Conservation (phyloP, 1,140 invertebrate genomes). For the Atta colombica region DNA sequence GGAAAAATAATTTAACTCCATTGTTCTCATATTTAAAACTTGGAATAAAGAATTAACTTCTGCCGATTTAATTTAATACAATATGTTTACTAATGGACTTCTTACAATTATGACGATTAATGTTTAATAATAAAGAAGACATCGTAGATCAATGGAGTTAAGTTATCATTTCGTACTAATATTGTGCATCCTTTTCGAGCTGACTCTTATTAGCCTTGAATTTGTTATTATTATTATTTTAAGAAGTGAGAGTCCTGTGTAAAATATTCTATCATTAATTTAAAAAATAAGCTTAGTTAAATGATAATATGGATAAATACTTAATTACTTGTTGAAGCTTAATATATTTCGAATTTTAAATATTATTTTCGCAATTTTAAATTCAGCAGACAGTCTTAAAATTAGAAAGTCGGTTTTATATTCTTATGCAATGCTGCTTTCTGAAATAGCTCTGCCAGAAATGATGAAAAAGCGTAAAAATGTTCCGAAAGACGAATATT, state of each 20-base stretch:
- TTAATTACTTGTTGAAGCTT: constrained; percentile 5
- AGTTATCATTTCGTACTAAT: too few species aligned
- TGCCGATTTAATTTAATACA: neutral
- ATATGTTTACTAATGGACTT: neutral
- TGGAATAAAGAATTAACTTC: neutral
- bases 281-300: neutral
- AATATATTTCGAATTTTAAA: neutral
- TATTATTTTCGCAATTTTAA: neutral
- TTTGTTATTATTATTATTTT: too few species aligned
- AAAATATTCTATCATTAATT: neutral
- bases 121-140: neutral
- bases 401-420: constrained; percentile 37
- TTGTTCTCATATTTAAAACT: too few species aligned
- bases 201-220: too few species aligned
- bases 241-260: too few species aligned
- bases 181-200: too few species aligned
- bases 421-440: constrained; percentile 43
- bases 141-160: too few species aligned
- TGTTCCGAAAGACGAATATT: neutral
- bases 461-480: neutral
- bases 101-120: neutral
- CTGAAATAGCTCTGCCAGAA: constrained; percentile 20
- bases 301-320: neutral
- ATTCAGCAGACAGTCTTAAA: constrained; percentile 18
- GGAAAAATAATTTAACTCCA: too few species aligned